Base-by-base conservation (phyloP, 2,113 vertebrate species). In the Campylorhamphus procurvoides region DNA sequence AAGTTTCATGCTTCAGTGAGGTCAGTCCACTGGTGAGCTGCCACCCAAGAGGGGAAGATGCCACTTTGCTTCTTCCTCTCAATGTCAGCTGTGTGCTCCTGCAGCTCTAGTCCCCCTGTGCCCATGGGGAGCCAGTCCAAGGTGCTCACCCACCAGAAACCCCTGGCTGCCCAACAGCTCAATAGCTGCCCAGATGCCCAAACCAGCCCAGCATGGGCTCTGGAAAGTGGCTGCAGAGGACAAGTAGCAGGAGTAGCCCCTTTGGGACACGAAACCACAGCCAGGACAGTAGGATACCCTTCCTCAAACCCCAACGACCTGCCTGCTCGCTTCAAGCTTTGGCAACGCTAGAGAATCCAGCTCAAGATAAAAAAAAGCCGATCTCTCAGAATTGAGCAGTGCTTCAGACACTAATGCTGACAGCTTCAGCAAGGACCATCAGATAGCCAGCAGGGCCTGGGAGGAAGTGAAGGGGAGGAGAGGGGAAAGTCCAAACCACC, bases 271-370 rank as follows among this genome's bases (percentile, higher is more conserved):
- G 33, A 67, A 82, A 67, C 9, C 23, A n/a, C 42, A 78, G 47
- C 18, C 39, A 63, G 46, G 39, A 62, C 1, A 28, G 39, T 4
- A 22, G 52, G 23, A 90, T 89, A 46, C 44, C n/a, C 18, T 35
- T 88, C 50, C 53, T 69, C 17, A 18, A 52, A 46, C 4, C 23
- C 49, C 52, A 85, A 0, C 8, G 4, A 3, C 27, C 18, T 15
- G 3, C 59, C n/a, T 28, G 39, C 39, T 82, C 0, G 0, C 9
- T 72, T 46, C 28, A 17, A 46, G 50, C 52, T 69, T 47, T 10
- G 2, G 29, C 39, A 68, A 63, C 1, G 1, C n/a, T 55, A 37
- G 20, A 93, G 47, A 78, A 24, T 24, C 22, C 2, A 6, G 29
- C 23, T 23, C 52, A 55, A 2, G 3, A n/a, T 42, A 84, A 44